phyloP scores from a whole-genome alignment of 2,797 vertebrate genomes.

The Phyllotis vaccarum region DNA sequence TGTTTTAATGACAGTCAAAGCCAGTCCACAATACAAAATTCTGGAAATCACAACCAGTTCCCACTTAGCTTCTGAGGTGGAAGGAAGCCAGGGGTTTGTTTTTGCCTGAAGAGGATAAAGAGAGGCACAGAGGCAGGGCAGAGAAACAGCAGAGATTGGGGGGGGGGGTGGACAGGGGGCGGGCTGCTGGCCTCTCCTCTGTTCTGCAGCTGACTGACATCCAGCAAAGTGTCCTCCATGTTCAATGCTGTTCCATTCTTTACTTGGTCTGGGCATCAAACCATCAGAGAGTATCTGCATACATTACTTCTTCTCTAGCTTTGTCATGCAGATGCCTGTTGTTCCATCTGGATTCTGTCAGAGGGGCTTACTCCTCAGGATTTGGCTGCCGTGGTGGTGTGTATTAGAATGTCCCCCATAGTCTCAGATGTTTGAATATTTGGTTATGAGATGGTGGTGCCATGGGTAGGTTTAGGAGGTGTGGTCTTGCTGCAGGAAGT shows the following conservation, averaged over 20 bases:
- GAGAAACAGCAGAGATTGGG: neutral
- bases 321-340: conserved; percentile 60
- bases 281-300: conserved; percentile 62
- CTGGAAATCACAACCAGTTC: conserved; percentile 86
- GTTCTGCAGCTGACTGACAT: neutral
- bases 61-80: neutral
- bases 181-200: neutral
- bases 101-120: conserved; percentile 39
- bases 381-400: conserved; percentile 76
- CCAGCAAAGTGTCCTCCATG: neutral
- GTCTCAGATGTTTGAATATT: neutral
- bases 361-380: conserved; percentile 81
- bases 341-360: conserved; percentile 79
- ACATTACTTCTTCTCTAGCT: conserved; percentile 88
- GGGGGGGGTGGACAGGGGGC: neutral
- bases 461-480: neutral
- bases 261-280: neutral
- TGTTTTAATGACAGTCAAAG: conserved; percentile 89
- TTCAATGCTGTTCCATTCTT: rapidly evolving
- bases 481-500: neutral
- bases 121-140: conserved; percentile 19
- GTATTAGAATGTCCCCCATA: neutral
- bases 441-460: neutral
- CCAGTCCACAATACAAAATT: conserved; percentile 90
- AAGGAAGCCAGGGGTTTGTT: conserved; percentile 47